Evolutionary conservation across 1,140 invertebrate genomes (phyloP), one percentile per base, ranked within the genome.

Genomic region (Zaprionus nigranus): DNA sequence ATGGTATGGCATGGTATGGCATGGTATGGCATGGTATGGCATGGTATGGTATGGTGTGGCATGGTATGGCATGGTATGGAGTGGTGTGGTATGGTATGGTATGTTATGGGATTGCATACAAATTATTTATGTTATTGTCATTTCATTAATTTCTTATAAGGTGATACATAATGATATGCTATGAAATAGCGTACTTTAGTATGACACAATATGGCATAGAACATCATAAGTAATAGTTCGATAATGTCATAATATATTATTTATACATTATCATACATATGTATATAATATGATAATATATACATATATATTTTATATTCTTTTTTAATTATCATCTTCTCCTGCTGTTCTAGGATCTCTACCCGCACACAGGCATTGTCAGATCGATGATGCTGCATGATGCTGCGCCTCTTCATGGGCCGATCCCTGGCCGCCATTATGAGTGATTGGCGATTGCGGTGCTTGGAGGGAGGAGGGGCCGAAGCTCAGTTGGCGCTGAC

Each of bases 341-440:
- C 40, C 15, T 9, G 5, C 40, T 43, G 2, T 7, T 9, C 46
- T 51, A 49, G 46, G 46, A 49, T 22, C 46, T 49, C 11, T 49
- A 11, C 17, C 6, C 17, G 7, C 9, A 4, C 15, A 20, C 46
- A 51, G 38, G 24, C 38, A 24, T 59, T 26, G 54, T 22, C 43
- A 22, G 38, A 66, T 69, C 68, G 30, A 13, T 28, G 36, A 2
- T 5, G 20, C 46, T 22, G 11, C 46, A 49, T 40, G 15, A 6
- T 43, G 40, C n/a, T 17, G 40, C n/a, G 40, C 0, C 12, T 20
- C 46, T 22, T 24, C 20, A 22, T 24, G 46, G 46, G 46, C 9
- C 46, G 20, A 4, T 26, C 53, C 63, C 63, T 67, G 63, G 59
- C 22, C 71, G 76, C 66, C 76, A 71, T 72, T 68, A 46, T 57